Percentiles rank a stretch among this genome's conserved stretches.
These are phyloP conservation scores for Samia ricini DNA, from an alignment of 1,140 invertebrate genomes.

Conservation along the genomic window DNA sequence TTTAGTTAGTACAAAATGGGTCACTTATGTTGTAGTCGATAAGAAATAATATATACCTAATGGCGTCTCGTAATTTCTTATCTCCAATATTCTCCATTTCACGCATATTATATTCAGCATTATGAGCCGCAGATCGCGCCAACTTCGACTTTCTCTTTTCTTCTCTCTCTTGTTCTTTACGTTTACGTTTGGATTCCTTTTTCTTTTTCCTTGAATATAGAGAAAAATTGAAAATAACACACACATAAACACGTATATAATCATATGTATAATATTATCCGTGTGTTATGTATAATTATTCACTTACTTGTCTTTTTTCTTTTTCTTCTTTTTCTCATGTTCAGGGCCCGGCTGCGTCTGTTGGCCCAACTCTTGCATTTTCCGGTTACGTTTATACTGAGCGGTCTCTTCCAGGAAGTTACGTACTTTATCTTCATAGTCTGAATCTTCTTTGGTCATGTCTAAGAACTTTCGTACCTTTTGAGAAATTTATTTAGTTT, in stretches of 20 bases:
- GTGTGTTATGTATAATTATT: too few relatives aligned
- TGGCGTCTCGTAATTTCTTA: conserved; percentile 82
- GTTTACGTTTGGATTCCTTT: conserved; percentile 82
- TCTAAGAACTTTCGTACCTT: conserved; percentile 87
- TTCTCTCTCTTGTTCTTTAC: conserved; percentile 79
- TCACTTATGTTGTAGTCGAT: too few relatives aligned
- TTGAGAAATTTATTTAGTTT: background rate
- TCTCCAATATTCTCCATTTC: conserved; percentile 81
- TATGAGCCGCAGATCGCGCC: conserved; percentile 49
- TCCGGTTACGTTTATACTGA: conserved; percentile 87
- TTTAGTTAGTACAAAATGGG: too few relatives aligned
- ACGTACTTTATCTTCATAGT: conserved; percentile 89
- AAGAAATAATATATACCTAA: conserved; percentile 79
- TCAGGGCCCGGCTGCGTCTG: conserved; percentile 78
- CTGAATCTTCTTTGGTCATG: conserved; percentile 88
- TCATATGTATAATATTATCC: too few relatives aligned
- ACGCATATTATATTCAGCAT: conserved; percentile 65
- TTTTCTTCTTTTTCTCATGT: conserved; percentile 86
- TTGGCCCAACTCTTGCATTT: conserved; percentile 77
- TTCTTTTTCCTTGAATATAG: conserved; percentile 79
- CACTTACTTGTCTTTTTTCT: conserved; percentile 79
- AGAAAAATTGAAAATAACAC: conserved; percentile 10
- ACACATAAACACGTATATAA: background rate
- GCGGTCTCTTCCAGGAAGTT: conserved; percentile 89
- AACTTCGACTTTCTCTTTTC: conserved; percentile 71